Evolutionary conservation across 2,797 vertebrate species (phyloP).

Genomic region (Australoheros facetus): DNA sequence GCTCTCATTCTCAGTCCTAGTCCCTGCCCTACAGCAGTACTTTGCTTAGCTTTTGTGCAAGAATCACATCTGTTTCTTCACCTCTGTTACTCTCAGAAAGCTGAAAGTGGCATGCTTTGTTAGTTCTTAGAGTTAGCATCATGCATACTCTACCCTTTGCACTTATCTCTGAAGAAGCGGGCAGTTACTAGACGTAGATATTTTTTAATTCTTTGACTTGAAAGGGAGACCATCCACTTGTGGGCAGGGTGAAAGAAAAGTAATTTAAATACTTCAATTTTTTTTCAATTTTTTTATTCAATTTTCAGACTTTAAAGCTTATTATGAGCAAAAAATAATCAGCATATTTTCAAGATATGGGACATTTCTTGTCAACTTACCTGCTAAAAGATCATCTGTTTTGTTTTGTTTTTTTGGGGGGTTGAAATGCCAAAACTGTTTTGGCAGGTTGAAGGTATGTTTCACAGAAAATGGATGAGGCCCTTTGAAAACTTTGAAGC

Average conservation of each 20-base stretch:
- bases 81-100: not conserved
- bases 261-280: no score
- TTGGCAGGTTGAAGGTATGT: conserved; percentile 12
- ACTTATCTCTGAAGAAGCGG: not conserved
- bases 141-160: not conserved
- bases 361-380: not conserved
- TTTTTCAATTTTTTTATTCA: not conserved
- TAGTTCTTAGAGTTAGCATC: not conserved
- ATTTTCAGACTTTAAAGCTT: conserved; percentile 1
- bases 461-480: conserved; percentile 23
- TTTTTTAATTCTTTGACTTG: not conserved
- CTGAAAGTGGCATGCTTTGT: not conserved
- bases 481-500: conserved; percentile 47
- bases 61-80: not conserved
- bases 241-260: not conserved
- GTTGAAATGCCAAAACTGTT: conserved; percentile 14
- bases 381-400: not conserved
- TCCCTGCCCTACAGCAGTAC: not conserved
- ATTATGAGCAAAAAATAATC: not conserved
- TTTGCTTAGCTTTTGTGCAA: not conserved
- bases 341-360: not conserved
- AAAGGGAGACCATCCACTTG: not conserved
- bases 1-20: not conserved
- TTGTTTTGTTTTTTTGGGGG: not conserved
- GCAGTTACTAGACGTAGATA: not conserved